Conservation (phyloP, 2,797 vertebrate genomes). For the Lagorchestes hirsutus region DNA sequence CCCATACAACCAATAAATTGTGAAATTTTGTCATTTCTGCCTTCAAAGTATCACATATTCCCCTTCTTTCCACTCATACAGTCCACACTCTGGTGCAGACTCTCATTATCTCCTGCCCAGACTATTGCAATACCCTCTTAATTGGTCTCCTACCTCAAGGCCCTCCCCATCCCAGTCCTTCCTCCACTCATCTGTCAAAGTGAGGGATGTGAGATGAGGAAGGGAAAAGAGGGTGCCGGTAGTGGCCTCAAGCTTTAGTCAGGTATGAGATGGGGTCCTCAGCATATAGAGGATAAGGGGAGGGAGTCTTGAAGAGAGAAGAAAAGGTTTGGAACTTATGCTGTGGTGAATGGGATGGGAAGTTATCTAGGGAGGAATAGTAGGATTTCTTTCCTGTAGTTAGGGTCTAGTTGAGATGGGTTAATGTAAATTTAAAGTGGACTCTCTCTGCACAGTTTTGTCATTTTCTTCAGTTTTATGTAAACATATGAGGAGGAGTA, state of each 20-base stretch:
- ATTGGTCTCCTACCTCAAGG: background rate
- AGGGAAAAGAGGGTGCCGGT: background rate
- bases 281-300: background rate
- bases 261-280: background rate
- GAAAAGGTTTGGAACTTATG: background rate
- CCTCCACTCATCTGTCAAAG: background rate
- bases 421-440: background rate
- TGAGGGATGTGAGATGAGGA: background rate
- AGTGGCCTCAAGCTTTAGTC: background rate
- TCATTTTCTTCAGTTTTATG: background rate
- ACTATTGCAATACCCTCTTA: background rate
- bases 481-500: background rate
- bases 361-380: background rate
- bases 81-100: background rate
- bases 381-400: background rate
- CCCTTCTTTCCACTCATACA: background rate
- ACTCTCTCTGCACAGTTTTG: background rate
- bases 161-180: background rate
- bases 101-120: background rate
- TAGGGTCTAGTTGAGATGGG: background rate
- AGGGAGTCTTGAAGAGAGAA: background rate
- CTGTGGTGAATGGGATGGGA: background rate
- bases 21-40: background rate
- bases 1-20: background rate
- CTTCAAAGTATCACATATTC: background rate